Base-by-base conservation (phyloP, 2,113 vertebrate species). In the Salvator merianae region DNA sequence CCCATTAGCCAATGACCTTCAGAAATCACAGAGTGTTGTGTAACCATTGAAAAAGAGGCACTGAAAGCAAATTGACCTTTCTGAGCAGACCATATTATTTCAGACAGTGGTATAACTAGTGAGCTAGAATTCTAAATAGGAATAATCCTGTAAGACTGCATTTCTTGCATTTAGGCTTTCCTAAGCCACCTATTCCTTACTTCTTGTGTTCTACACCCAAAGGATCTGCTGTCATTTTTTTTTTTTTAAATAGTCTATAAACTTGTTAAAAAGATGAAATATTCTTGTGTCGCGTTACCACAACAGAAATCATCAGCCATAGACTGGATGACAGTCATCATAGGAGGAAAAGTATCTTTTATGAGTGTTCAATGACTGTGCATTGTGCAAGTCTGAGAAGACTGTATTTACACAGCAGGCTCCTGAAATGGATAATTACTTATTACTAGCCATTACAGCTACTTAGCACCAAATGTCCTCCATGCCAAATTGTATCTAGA, bases 381-480 rank as follows among this genome's bases (percentile, higher is more conserved):
- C 32, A 84, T 32, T 90, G 30, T 82, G 1, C 50, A 66, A 91
- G 82, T 83, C 77, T 76, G 88, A 73, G 91, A 92, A 90, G 91
- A 84, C 59, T 36, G 20, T 90, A 87, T 88, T 91, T 88, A 88
- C 85, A 84, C 30, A 86, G 88, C 53, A 87, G n/a, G 86, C 82
- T 86, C 85, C 78, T 82, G 84, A 92, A 91, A 90, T 55, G 81
- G 69, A 81, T 87, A 92, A 93, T 89, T 90, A 89, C 80, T 68
- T 86, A 87, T 90, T 88, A 90, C 83, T 50, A 83, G 87, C 84
- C 87, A 30, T 86, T 89, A 85, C 79, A 79, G 73, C 71, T 79
- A 85, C 79, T 88, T 20, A 88, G 71, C 66, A 74, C 87, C 86
- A 81, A 77, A 84, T 93, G 84, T 76, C 24, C 87, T 59, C 91